Base-by-base conservation (phyloP, 2,113 vertebrate species). In the Larimichthys polyactis region DNA sequence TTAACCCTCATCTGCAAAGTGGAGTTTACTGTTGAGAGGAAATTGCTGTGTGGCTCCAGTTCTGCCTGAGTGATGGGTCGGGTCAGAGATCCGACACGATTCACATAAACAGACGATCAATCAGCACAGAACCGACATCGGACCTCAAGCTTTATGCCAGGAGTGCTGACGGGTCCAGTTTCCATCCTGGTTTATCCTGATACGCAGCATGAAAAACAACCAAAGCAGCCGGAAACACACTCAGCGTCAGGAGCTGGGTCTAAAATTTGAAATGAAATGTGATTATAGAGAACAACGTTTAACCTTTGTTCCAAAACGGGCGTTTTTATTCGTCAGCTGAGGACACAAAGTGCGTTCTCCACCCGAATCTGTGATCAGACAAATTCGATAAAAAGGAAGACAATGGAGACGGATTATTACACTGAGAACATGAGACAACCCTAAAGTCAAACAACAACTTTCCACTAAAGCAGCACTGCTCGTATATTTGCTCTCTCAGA, bases 41-140 rank as follows among this genome's bases (percentile, higher is more conserved):
- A 75, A 19, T 32, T 16, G 67, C 76, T 57, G 43, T 2, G 17
- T 2, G n/a, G 43, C 68, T 59, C 29, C 22, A 46, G 44, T 43
- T 0, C 24, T 12, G n/a, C n/a, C 58, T 70, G 46, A 71, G 36
- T 36, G 36, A 36, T 36, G 1, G 36, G 36, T 9, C 36, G 7
- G 36, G 36, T 40, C 36, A 40, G 36, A 40, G 36, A 40, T 40
- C 36, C 36, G 36, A 48, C 57, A 29, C 15, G 1, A 58, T n/a
- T 65, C 27, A 22, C 58, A 74, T 59, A 74, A 60, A 68, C 71
- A 65, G 29, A 65, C 46, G 5, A 84, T 74, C 48, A 63, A 58
- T 76, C 60, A 40, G 19, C 46, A 16, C 48, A 20, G 49, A 55
- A 40, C 29, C 2, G 15, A 24, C n/a, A 46, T 44, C 17, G 65